phyloP scores from a whole-genome alignment of 1,140 invertebrate species.

The Wiebesia pumilae region DNA sequence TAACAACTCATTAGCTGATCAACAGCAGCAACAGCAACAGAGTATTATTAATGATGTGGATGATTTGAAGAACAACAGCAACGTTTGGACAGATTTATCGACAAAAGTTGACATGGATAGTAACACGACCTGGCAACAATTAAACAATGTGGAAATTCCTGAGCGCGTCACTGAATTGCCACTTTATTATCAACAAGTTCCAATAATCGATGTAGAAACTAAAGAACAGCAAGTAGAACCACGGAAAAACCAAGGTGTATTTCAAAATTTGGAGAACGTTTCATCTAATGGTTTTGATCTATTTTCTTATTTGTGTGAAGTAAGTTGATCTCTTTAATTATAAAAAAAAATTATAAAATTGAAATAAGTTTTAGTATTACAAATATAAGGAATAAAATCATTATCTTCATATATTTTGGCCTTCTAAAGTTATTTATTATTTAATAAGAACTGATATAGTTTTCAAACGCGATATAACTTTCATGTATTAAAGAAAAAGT shows the following conservation, averaged over 20 bases:
- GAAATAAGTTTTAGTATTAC: neutral
- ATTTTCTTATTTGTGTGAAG: conserved; percentile 69
- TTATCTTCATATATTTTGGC: too few species aligned
- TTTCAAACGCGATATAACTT: too few species aligned
- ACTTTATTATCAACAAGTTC: neutral
- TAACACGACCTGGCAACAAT: conserved; percentile 2
- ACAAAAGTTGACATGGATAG: neutral
- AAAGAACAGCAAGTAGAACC: neutral
- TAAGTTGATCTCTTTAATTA: conserved; percentile 56
- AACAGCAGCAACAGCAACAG: conserved; percentile 35
- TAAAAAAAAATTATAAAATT: too few species aligned
- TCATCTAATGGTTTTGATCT: conserved; percentile 68
- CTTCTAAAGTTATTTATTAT: too few species aligned
- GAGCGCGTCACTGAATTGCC: neutral
- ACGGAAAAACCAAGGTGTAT: conserved; percentile 52
- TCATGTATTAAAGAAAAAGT: too few species aligned
- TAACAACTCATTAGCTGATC: conserved; percentile 9
- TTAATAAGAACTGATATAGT: too few species aligned
- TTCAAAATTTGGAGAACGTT: conserved; percentile 60
- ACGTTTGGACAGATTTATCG: conserved; percentile 4
- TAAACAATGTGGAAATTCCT: neutral
- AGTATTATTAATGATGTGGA: conserved; percentile 29
- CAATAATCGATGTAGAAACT: neutral
- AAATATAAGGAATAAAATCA: too few species aligned
- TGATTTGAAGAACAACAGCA: conserved; percentile 10